Conservation (phyloP, 2,797 vertebrate genomes). For the Peromyscus aztecus region DNA sequence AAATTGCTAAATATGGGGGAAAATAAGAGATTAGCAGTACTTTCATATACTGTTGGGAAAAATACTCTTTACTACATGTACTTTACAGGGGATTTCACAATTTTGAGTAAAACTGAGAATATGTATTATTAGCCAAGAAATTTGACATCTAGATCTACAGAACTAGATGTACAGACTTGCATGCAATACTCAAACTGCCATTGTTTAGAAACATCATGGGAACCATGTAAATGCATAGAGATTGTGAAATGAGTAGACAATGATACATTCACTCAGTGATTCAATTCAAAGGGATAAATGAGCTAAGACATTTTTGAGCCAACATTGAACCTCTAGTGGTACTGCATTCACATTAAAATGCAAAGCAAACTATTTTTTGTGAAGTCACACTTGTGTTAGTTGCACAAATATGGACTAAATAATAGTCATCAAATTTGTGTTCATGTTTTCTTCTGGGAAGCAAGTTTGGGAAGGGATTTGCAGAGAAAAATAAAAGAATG, state of each 20-base stretch:
- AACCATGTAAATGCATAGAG: neutral
- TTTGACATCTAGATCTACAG: neutral
- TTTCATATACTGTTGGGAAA: neutral
- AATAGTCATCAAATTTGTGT: neutral
- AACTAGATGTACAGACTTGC: neutral
- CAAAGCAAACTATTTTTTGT: neutral
- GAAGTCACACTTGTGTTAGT: neutral
- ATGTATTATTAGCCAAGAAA: neutral
- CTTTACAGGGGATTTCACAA: slow-evolving; percentile 13
- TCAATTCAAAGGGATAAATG: neutral
- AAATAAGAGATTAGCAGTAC: neutral
- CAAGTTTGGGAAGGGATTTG: neutral
- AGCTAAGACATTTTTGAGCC: neutral
- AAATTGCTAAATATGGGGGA: neutral
- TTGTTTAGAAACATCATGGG: neutral
- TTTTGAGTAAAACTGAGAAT: neutral
- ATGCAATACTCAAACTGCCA: accelerated
- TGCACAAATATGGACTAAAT: neutral
- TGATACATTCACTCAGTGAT: neutral
- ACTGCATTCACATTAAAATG: neutral
- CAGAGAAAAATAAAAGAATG: neutral
- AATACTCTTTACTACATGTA: neutral
- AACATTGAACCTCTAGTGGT: neutral
- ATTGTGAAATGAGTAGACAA: neutral
- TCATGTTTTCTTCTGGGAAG: neutral